A percentile compares a stretch with the other conserved stretches of the same genome.
These are phyloP conservation scores for Oreochromis niloticus DNA, from an alignment of 2,113 vertebrate species.

Conservation along the genomic window DNA sequence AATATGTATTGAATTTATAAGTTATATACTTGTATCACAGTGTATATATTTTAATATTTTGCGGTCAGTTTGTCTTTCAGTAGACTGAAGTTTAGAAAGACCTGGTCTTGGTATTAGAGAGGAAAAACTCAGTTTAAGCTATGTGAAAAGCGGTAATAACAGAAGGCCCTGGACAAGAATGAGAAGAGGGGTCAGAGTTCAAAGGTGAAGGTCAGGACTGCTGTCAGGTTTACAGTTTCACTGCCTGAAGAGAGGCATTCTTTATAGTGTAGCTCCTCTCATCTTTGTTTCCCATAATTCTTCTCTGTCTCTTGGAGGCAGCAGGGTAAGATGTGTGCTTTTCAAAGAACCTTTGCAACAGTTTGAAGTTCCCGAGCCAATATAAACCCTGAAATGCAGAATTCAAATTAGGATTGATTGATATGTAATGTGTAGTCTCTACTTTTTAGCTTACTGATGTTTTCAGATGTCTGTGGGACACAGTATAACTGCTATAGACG, in stretches of 20 bases:
- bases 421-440: not conserved
- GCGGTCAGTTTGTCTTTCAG: not conserved
- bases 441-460: not conserved
- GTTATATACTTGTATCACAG: not conserved
- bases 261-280: not conserved
- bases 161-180: slow-evolving; percentile 41
- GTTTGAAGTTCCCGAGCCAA: not conserved
- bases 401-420: not conserved
- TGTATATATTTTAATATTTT: not conserved
- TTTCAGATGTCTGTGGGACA: not conserved
- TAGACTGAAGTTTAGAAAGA: not conserved
- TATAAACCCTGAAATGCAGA: not conserved
- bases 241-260: slow-evolving; percentile 27
- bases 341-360: not conserved
- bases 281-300: not conserved
- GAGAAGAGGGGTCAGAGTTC: slow-evolving; percentile 48
- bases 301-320: not conserved
- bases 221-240: slow-evolving; percentile 62
- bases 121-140: slow-evolving; percentile 5
- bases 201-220: slow-evolving; percentile 52
- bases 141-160: slow-evolving; percentile 30
- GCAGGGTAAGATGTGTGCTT: not conserved
- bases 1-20: not conserved
- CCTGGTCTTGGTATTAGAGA: not conserved
- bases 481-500: not conserved